Evolutionary conservation across 1,140 invertebrate species (phyloP).

Genomic region (Drosophila obscura): DNA sequence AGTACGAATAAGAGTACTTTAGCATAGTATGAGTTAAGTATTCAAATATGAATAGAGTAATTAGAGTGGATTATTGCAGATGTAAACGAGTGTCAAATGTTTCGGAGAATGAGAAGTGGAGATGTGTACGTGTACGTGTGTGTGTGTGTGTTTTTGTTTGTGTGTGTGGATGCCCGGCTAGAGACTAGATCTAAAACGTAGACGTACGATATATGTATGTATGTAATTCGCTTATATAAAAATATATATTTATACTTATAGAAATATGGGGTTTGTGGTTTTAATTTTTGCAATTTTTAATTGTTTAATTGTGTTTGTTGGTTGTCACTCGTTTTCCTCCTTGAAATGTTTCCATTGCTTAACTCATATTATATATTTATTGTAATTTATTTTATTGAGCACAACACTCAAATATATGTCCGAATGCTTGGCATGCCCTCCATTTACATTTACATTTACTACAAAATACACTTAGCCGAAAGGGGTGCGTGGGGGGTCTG

Average conservation of each 20-base stretch:
- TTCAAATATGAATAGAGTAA: conserved; percentile 51
- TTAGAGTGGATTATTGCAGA: conserved; percentile 67
- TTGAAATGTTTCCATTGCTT: conserved; percentile 68
- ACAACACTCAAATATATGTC: conserved; percentile 73
- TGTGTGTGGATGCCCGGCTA: conserved; percentile 34
- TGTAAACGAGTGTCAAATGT: conserved; percentile 71
- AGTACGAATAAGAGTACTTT: neutral
- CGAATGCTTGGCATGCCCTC: conserved; percentile 72
- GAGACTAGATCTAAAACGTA: conserved; percentile 67
- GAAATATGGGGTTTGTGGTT: conserved; percentile 28
- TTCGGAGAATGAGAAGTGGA: conserved; percentile 39
- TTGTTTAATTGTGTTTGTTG: conserved; percentile 27
- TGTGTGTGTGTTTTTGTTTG: neutral
- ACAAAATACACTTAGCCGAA: conserved; percentile 48
- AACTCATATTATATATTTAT: conserved; percentile 25
- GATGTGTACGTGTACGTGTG: conserved; percentile 4
- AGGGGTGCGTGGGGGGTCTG: too few species aligned
- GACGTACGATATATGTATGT: conserved; percentile 30
- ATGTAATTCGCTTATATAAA: conserved; percentile 70
- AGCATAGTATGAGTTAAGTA: conserved; percentile 48
- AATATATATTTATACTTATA: conserved; percentile 53
- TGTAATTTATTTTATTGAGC: conserved; percentile 53
- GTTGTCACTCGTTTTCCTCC: conserved; percentile 11
- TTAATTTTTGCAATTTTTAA: conserved; percentile 39
- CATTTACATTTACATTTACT: conserved; percentile 42